phyloP scores from a whole-genome alignment of 2,797 vertebrate genomes.

The Hirundo rustica region DNA sequence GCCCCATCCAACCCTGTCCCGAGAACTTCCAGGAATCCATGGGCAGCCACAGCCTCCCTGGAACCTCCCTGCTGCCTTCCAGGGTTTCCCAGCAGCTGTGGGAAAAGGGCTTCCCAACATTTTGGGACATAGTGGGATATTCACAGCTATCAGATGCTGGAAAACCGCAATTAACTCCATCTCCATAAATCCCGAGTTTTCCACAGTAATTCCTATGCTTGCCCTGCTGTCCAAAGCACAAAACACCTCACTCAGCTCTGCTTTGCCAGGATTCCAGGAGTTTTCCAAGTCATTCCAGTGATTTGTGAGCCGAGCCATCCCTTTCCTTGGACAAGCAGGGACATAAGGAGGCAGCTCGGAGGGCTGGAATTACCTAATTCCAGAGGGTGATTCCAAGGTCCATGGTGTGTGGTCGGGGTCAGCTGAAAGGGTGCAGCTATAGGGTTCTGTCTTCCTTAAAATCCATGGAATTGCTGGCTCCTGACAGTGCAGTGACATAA shows the following conservation, averaged over 20 bases:
- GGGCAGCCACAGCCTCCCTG: background rate
- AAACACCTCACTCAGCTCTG: background rate
- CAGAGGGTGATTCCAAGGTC: too few species aligned
- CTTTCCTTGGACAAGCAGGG: background rate
- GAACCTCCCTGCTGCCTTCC: background rate
- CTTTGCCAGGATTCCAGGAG: background rate
- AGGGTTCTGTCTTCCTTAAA: background rate
- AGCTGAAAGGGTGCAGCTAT: background rate
- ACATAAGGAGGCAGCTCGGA: fast-evolving
- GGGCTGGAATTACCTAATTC: background rate
- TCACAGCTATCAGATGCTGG: background rate
- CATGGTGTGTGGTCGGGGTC: background rate
- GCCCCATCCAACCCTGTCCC: fast-evolving
- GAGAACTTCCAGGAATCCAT: background rate
- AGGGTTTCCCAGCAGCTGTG: background rate
- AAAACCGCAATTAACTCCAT: background rate
- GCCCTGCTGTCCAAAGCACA: background rate
- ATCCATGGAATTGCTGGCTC: background rate
- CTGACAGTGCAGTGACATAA: background rate
- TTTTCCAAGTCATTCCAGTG: background rate
- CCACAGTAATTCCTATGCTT: background rate
- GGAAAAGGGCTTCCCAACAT: background rate
- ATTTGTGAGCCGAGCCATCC: background rate
- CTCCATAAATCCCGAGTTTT: background rate
- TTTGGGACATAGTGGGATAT: background rate